Evolutionary conservation across 2,797 vertebrate species (phyloP), one percentile per base, ranked within the genome.

Genomic region (Chelon auratus): DNA sequence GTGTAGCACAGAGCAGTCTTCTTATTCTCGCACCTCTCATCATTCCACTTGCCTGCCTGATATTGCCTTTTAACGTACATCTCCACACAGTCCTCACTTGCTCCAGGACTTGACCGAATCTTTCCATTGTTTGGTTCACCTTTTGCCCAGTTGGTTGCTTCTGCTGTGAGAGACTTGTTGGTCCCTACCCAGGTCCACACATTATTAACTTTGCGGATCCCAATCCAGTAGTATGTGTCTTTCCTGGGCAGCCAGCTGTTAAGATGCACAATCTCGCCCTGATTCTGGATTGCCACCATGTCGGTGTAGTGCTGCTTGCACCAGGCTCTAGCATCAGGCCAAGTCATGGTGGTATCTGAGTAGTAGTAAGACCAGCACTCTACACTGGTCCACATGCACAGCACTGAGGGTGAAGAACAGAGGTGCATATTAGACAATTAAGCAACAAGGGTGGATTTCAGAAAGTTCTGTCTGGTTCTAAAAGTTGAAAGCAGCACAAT

Each of bases 271-370:
- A 95, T 95, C 82, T 96, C 95, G 10, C 55, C 90, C 78, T 89
- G 88, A 86, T 95, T 95, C 81, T 95, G 95, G 80, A 96, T 96
- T 57, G 95, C 95, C 75, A 95, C 95, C 91, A 96, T 93, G 75
- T 95, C 93, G 0, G 94, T 95, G 85, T 93, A 92, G 51, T 14
- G 0, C 0, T 17, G 0, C 70, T 13, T 3, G 78, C 95, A 96
- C 91, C 92, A 95, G 1, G 0, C 0, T 53, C 93, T 75, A 5
- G 95, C 92, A 0, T 61, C 0, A 0, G 5, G 0, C 95, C 95
- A 96, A 3, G 30, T 1, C 95, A 95, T 95, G 17, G 22, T 85
- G 2, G 0, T 0, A 4, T 87, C 1, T 1, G 93, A 95, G 71
- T 85, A 75, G 80, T 77, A 43, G 71, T 95, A 96, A 11, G 95